Base-by-base conservation (phyloP, 2,888 invertebrate species). In the Endotricha flammealis region DNA sequence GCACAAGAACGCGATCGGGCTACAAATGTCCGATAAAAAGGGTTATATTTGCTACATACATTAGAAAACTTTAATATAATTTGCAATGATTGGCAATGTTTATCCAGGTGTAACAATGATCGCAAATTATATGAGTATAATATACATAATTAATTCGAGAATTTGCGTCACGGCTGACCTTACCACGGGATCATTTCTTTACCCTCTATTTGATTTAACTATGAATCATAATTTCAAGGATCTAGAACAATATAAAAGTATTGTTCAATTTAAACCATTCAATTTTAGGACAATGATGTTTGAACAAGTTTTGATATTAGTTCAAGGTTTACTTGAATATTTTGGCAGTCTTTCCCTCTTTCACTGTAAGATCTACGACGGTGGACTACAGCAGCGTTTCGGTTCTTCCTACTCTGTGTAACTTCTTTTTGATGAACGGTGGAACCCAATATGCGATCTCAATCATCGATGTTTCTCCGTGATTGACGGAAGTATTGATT, bases 131-230 rank as follows among this genome's bases (percentile, higher is more conserved):
- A 12, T 28, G 28, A 12, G 16, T 25, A 12, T 10, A 25, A 27
- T 39, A 30, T 41, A 32, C 30, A 34, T 37, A 32, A 28, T 29
- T 44, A 41, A 45, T 36, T 36, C 41, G 29, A 12, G 34, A 46
- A 40, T 41, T 44, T 46, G 39, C 47, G 50, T 50, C 47, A 50
- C 30, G 12, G 9, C 22, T 38, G 42, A 34, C 50, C 47, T 46
- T 46, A n/a, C n/a, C 16, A 35, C n/a, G 36, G 24, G 27, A 16
- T 34, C 34, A 32, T 34, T 30, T 39, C 39, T 28, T 32, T 34
- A 36, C 41, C 38, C 41, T 39, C 37, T 46, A 37, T 46, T 35
- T 29, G 17, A 29, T 6, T n/a, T 16, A 9, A 36, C 9, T 4
- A 33, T 39, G 39, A 39, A 13, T 39, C 39, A 32, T 14, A 9